phyloP scores from a whole-genome alignment of 2,797 vertebrate genomes.

The Acrocephalus scirpaceus region DNA sequence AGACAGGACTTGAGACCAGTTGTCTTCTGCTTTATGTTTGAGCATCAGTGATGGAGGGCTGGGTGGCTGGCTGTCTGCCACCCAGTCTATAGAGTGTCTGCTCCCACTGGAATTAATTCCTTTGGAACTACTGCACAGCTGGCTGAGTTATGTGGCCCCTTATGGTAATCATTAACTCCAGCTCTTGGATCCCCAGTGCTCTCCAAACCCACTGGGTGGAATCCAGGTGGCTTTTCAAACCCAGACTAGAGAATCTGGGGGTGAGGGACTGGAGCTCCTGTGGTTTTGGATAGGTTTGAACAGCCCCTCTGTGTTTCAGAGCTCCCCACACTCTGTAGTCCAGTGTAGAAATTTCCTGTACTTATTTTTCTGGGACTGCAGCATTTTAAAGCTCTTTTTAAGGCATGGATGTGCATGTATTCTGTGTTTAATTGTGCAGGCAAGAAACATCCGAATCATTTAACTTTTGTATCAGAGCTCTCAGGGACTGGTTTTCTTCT shows the following conservation, averaged over 20 bases:
- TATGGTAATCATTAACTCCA: neutral
- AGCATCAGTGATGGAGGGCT: neutral
- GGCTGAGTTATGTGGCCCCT: neutral
- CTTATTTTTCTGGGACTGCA: neutral
- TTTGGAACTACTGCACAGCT: neutral
- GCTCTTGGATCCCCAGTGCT: neutral
- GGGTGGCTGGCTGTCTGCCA: neutral
- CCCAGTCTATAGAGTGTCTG: neutral
- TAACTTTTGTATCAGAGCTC: neutral
- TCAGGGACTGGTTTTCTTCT: neutral
- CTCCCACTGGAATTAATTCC: constrained; percentile 11
- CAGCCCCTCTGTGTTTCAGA: neutral
- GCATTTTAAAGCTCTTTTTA: neutral
- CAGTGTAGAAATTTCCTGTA: neutral
- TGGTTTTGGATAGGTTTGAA: neutral
- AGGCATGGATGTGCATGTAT: neutral
- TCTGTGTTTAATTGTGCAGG: neutral
- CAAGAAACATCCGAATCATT: neutral
- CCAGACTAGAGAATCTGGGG: neutral
- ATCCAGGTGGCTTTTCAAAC: neutral
- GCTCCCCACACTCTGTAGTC: neutral
- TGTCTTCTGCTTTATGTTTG: neutral
- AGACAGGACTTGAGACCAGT: neutral
- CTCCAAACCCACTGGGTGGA: neutral
- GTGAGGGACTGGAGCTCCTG: neutral